Conservation (phyloP, 2,797 vertebrate genomes). For the Rhabdomys pumilio region DNA sequence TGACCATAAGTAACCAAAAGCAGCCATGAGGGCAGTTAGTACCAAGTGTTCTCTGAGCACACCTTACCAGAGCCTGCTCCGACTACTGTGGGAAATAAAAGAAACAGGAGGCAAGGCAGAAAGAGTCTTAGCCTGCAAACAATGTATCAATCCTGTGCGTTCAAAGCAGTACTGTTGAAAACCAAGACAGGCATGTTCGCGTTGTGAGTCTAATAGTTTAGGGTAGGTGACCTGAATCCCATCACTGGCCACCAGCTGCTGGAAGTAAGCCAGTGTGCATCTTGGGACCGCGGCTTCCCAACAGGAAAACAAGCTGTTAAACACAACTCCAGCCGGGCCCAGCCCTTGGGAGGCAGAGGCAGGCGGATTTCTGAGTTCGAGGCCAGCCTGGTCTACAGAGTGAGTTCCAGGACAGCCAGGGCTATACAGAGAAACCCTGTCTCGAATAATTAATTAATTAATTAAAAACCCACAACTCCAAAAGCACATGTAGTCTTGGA, state of each 20-base stretch:
- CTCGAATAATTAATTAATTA: too few species aligned
- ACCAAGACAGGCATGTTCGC: accelerated
- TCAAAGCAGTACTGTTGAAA: background rate
- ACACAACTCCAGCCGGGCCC: too few species aligned
- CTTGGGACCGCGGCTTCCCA: background rate
- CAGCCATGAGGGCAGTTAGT: background rate
- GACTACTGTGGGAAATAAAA: background rate
- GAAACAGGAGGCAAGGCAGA: background rate
- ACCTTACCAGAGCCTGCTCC: background rate
- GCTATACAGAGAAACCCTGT: too few species aligned
- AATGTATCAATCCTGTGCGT: accelerated
- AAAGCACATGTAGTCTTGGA: background rate
- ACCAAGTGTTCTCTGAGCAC: background rate
- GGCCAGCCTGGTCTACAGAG: too few species aligned
- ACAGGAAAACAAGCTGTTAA: background rate
- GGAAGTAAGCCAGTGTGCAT: background rate
- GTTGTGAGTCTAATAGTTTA: accelerated
- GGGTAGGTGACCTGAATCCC: background rate
- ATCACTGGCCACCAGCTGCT: background rate
- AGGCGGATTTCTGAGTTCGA: too few species aligned
- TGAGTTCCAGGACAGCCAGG: too few species aligned
- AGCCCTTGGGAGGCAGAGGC: too few species aligned
- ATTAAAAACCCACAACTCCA: background rate
- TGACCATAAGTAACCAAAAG: background rate
- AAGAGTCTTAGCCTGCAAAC: background rate